A percentile compares a stretch with the other conserved stretches of the same genome.
Conservation (phyloP, 1,140 invertebrate species). For the Tetraneura akinire region DNA sequence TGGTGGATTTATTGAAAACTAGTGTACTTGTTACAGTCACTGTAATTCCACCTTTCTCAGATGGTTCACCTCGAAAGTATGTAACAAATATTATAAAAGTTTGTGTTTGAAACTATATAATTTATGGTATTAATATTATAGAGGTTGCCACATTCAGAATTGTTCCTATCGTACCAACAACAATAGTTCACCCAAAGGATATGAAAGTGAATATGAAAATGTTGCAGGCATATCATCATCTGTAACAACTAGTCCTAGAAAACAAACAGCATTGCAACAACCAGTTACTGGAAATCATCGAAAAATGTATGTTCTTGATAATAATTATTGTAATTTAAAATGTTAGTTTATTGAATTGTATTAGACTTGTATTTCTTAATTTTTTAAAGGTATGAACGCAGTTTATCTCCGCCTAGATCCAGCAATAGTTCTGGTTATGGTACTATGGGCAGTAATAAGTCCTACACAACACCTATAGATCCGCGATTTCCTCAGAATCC, state of each 20-base stretch:
- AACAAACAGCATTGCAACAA: constrained; percentile 60
- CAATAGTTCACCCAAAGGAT: constrained; percentile 54
- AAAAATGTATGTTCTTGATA: constrained; percentile 60
- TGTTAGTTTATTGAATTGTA: neutral
- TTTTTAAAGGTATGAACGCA: constrained; percentile 66
- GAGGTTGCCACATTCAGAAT: constrained; percentile 70
- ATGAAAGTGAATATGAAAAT: constrained; percentile 76
- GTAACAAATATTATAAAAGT: neutral
- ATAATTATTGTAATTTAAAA: constrained; percentile 23
- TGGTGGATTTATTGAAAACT: constrained; percentile 90
- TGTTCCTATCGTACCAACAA: constrained; percentile 69
- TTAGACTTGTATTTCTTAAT: neutral
- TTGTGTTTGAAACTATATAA: neutral
- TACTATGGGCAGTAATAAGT: constrained; percentile 75
- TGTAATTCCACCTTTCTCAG: constrained; percentile 75
- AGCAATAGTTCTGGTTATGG: constrained; percentile 82
- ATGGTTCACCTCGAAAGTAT: constrained; percentile 69
- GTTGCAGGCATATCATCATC: constrained; percentile 61
- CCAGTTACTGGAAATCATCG: constrained; percentile 65
- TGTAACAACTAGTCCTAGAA: constrained; percentile 56
- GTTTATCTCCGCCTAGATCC: constrained; percentile 79
- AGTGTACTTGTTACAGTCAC: constrained; percentile 82
- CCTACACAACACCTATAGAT: constrained; percentile 63
- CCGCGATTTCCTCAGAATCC: constrained; percentile 61
- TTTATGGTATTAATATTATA: constrained; percentile 56